Evolutionary conservation across 2,113 vertebrate genomes (phyloP).

Genomic region (Oceanites oceanicus): DNA sequence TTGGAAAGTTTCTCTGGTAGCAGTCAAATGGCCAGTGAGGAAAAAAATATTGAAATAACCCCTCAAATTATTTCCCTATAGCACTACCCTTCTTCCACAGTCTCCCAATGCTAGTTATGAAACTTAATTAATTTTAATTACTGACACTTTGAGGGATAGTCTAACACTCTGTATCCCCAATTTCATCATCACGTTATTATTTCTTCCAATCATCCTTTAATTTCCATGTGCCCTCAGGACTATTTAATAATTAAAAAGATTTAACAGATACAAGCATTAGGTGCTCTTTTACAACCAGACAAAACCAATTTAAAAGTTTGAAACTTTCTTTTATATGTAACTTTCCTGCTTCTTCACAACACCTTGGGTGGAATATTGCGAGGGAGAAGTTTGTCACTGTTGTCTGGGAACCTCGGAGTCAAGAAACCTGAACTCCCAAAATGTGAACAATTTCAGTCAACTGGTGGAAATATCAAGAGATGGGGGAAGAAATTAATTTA

Average conservation of each 20-base stretch:
- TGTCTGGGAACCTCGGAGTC: neutral
- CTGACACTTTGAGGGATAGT: slow-evolving; percentile 45
- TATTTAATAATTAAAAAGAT: slow-evolving; percentile 38
- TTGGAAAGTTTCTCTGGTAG: neutral
- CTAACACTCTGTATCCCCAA: slow-evolving; percentile 14
- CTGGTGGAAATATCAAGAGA: neutral
- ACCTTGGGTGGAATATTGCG: neutral
- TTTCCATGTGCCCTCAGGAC: slow-evolving; percentile 27
- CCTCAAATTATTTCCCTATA: neutral
- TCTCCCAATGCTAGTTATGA: neutral
- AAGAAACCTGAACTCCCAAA: neutral
- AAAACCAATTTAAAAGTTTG: slow-evolving; percentile 21
- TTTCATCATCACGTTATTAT: slow-evolving; percentile 26
- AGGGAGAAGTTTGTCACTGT: neutral
- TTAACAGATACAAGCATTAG: slow-evolving; percentile 5
- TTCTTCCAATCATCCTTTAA: slow-evolving; percentile 48
- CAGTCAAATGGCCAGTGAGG: neutral
- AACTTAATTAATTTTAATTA: slow-evolving; percentile 37
- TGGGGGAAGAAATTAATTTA: neutral
- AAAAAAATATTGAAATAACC: neutral
- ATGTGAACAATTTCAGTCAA: neutral
- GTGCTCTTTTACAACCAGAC: neutral
- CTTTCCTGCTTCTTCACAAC: neutral
- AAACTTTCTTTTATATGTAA: neutral
- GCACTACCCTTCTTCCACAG: neutral